These are phyloP conservation scores for Limulus polyphemus DNA, from an alignment of 2,888 invertebrate species.

Conservation along the genomic window DNA sequence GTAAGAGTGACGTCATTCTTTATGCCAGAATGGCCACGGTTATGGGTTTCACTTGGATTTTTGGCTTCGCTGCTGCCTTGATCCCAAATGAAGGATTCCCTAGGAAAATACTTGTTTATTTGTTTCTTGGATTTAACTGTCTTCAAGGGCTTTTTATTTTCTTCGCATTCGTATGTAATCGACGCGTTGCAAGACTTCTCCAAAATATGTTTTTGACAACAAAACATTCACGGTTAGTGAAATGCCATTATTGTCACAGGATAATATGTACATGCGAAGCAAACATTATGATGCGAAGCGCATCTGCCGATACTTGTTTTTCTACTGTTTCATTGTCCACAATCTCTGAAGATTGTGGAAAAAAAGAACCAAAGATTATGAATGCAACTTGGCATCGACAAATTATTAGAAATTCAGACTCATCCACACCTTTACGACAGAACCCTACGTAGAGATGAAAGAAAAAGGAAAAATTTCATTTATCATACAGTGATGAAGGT, in stretches of 20 bases:
- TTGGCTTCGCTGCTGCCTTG: constrained; percentile 27
- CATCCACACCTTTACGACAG: too few species aligned
- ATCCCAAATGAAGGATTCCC: constrained; percentile 11
- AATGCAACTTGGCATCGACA: too few species aligned
- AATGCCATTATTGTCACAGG: neutral
- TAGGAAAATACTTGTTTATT: constrained; percentile 24
- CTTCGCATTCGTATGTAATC: constrained; percentile 28
- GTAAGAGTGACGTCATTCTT: constrained; percentile 25
- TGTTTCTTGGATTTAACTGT: constrained; percentile 29
- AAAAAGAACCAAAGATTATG: too few species aligned
- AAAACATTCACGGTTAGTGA: neutral
- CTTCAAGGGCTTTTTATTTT: constrained; percentile 30
- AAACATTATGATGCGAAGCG: constrained; percentile 8
- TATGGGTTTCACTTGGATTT: constrained; percentile 31
- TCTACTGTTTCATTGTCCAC: constrained; percentile 12
- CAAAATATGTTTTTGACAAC: neutral
- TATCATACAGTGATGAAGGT: too few species aligned
- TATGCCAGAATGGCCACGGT: constrained; percentile 29
- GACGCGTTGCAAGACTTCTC: constrained; percentile 21
- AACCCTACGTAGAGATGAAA: too few species aligned
- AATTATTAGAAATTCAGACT: too few species aligned
- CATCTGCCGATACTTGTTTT: constrained; percentile 12
- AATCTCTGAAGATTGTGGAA: too few species aligned
- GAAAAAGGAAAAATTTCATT: too few species aligned
- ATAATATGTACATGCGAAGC: neutral